phyloP scores from a whole-genome alignment of 2,888 invertebrate genomes.

The Himalopsyche anomala region DNA sequence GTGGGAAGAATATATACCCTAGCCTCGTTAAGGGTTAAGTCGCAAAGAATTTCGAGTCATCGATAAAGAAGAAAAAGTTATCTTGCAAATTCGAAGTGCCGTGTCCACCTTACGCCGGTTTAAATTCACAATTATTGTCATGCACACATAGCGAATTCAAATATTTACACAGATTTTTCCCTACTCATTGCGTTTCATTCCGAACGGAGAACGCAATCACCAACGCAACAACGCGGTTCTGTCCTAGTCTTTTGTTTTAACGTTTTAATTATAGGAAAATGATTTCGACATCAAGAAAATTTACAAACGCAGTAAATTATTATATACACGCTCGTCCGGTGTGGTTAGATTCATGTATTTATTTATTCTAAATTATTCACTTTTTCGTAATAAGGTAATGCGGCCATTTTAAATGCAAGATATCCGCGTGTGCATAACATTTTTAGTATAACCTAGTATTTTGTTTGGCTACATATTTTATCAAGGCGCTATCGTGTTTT shows the following conservation, averaged over 20 bases:
- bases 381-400: neutral
- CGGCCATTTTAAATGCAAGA: neutral
- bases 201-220: neutral
- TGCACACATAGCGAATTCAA: no score
- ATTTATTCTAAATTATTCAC: constrained; percentile 24
- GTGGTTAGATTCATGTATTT: neutral
- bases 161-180: neutral
- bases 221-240: neutral
- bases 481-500: no score
- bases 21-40: no score
- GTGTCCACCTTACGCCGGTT: no score
- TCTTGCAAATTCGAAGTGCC: no score
- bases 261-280: constrained; percentile 26
- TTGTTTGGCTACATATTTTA: no score
- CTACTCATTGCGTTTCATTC: neutral
- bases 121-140: no score
- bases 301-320: constrained; percentile 5
- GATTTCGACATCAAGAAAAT: neutral
- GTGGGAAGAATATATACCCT: no score
- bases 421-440: neutral
- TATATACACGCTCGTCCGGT: constrained; percentile 22
- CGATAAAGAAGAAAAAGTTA: no score
- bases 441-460: no score
- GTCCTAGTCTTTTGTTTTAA: constrained; percentile 17
- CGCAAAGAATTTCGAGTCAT: no score